These are phyloP conservation scores for Pristionchus fissidentatus DNA, from an alignment of 2,888 invertebrate genomes.

Conservation along the genomic window DNA sequence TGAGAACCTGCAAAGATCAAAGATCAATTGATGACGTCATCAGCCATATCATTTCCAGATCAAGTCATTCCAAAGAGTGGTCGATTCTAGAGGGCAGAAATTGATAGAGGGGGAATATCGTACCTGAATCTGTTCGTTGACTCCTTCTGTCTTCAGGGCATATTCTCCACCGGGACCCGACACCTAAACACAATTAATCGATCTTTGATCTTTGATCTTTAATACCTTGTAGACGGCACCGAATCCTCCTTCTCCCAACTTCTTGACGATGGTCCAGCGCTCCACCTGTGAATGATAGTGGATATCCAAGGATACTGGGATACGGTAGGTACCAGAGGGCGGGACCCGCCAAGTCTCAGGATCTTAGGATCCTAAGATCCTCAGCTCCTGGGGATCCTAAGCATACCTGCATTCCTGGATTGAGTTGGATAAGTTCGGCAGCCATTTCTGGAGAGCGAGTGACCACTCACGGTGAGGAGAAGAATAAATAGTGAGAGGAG, in stretches of 20 bases:
- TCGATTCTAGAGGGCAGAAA: no score
- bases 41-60: no score
- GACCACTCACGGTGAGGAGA: background rate
- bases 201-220: background rate
- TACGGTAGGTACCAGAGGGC: background rate
- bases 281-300: conserved; percentile 56
- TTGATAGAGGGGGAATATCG: no score
- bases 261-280: conserved; percentile 70
- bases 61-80: no score
- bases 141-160: conserved; percentile 69
- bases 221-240: conserved; percentile 68
- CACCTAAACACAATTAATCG: conserved; percentile 25
- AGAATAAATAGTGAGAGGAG: conserved; percentile 8
- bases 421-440: conserved; percentile 66
- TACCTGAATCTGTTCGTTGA: conserved; percentile 67
- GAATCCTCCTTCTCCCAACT: conserved; percentile 72
- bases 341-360: background rate
- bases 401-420: conserved; percentile 61
- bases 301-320: background rate
- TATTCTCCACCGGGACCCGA: conserved; percentile 60
- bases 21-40: background rate
- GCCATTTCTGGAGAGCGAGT: conserved; percentile 53
- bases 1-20: conserved; percentile 61
- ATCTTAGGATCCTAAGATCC: background rate
- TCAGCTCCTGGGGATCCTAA: background rate